Percentiles rank a stretch among this genome's conserved stretches.
phyloP scores from a whole-genome alignment of 2,113 vertebrate genomes.

The Arvicanthis niloticus region DNA sequence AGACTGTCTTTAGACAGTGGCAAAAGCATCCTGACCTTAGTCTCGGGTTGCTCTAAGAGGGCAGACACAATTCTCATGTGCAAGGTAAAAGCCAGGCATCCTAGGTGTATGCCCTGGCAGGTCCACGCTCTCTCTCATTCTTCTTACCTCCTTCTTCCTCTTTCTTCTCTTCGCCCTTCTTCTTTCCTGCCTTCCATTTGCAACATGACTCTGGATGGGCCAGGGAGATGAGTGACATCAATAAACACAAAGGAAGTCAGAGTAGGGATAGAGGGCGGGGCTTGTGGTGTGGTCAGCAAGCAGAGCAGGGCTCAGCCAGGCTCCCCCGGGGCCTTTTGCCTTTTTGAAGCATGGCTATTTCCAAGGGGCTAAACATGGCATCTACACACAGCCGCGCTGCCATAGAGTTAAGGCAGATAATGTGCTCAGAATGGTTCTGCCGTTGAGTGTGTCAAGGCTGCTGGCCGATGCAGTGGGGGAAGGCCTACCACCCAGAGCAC shows the following conservation, averaged over 20 bases:
- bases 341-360: background rate
- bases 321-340: background rate
- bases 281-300: background rate
- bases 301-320: background rate
- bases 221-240: constrained; percentile 70
- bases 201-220: constrained; percentile 72
- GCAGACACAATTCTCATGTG: background rate
- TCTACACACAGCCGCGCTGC: accelerated
- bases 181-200: constrained; percentile 75
- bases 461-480: accelerated
- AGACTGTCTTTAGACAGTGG: constrained; percentile 37
- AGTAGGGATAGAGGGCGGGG: background rate
- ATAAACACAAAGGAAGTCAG: constrained; percentile 31
- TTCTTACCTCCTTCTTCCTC: constrained; percentile 71
- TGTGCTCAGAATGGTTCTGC: constrained; percentile 65
- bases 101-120: background rate
- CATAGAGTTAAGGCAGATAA: accelerated
- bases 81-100: background rate
- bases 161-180: constrained; percentile 71
- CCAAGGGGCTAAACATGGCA: background rate
- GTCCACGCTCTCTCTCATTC: background rate
- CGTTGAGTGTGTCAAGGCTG: constrained; percentile 22
- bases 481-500: background rate
- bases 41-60: background rate
- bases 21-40: constrained; percentile 60